Conservation (phyloP, 2,113 vertebrate species). For the Suricata suricatta region DNA sequence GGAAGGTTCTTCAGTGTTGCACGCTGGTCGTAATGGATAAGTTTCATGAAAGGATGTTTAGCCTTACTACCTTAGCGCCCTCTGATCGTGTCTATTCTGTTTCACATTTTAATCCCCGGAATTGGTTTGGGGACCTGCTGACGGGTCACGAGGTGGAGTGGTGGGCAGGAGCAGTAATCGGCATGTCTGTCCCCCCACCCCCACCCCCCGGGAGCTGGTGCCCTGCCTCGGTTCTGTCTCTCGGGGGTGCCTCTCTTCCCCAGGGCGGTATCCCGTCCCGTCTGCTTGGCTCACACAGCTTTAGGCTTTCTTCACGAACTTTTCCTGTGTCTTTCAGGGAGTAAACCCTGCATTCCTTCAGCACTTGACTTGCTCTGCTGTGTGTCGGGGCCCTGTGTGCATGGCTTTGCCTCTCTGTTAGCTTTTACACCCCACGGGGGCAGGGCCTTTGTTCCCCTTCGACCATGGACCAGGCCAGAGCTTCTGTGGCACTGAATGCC, state of each 20-base stretch:
- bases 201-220: background rate
- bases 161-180: background rate
- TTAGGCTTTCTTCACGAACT: background rate
- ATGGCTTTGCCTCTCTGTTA: background rate
- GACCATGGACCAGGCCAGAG: accelerated
- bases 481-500: background rate
- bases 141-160: background rate
- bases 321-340: background rate
- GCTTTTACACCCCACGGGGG: background rate
- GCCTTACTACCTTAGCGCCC: background rate
- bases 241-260: background rate
- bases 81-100: background rate
- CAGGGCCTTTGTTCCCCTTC: background rate
- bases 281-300: background rate
- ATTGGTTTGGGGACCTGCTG: background rate
- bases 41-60: background rate
- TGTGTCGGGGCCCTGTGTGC: background rate
- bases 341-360: background rate
- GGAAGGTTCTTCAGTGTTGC: background rate
- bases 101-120: background rate
- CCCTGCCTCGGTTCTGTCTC: background rate
- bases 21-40: too few relatives aligned
- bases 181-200: background rate
- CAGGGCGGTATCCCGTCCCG: background rate
- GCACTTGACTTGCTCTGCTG: background rate